Base-by-base conservation (phyloP, 2,797 vertebrate genomes). In the Ataeniobius toweri region DNA sequence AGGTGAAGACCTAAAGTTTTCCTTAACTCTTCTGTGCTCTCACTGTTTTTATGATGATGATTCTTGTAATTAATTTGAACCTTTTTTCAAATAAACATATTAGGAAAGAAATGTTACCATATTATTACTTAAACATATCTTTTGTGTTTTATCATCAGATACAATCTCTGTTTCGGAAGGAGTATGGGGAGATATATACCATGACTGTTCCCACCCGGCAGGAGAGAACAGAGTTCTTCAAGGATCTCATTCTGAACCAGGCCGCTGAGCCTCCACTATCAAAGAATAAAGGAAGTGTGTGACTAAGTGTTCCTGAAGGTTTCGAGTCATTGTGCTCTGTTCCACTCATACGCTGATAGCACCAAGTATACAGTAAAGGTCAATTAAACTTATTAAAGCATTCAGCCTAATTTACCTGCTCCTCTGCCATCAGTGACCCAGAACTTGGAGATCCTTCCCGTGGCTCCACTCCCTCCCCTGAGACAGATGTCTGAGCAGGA, bases 161-260 rank as follows among this genome's bases (percentile, higher is more conserved):
- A 9, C 94, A 96, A 92, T 91, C 92, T 48, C 91, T 98, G 79
- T 98, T 99, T 91, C 85, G 88, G 73, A 83, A 88, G 69, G 95
- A 95, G 70, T 91, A 94, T 53, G 96, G 96, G 59, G 97, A 98
- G 86, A 94, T 98, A 83, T 97, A 96, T 79, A 71, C 93, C 69
- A 79, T 98, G 56, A 72, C 84, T 1, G 90, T 95, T 84, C 97
- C 97, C 28, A 89, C 65, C 48, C 76, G n/a, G 72, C 91, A 95
- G 28, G 96, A 97, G 90, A 95, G 97, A 77, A 94, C 53, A 5
- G 68, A 76, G 41, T 95, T 98, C 94, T 98, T 98, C 93, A 92
- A 96, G 80, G 96, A 97, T 81, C 93, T 98, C 58, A 83, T 98
- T 89, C 63, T 97, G 68, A 95, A 95, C 80, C 97, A 97, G 94